Evolutionary conservation across 2,797 vertebrate species (phyloP), one percentile per base, ranked within the genome.

Genomic region (Hypotaenidia philippensis): DNA sequence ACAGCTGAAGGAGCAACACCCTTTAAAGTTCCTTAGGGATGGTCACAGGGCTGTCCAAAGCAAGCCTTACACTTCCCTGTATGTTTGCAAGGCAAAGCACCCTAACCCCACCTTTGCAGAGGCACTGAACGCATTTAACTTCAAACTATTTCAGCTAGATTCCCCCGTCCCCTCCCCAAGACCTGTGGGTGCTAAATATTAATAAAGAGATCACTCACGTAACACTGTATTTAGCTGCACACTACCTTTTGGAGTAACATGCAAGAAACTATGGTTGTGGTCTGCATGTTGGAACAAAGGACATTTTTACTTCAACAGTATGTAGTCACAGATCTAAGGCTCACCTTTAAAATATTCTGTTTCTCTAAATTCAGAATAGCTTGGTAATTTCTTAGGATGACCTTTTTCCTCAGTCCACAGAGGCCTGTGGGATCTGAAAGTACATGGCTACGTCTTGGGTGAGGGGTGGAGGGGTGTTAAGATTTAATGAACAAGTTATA

Each of bases 361-460:
- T 78, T 87, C 25, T 34, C 44, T 70, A 52, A 82, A 79, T n/a
- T 87, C n/a, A 74, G 29, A 77, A 80, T 17, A 90, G 17, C 21
- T 82, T 3, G 3, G 49, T 55, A 53, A 68, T 60, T 84, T 89
- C 64, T 68, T 31, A 53, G 22, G n/a, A 53, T 64, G n/a, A 83
- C 17, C 40, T 77, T 87, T 87, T 78, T 55, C 27, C 15, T 70
- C 53, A 83, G 68, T 57, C 49, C 49, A 49, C 2, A 75, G 41
- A 82, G 47, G 80, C 9, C 4, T 31, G 13, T 2, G 7, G 38
- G 47, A 87, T 81, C 78, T 85, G 41, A 68, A 93, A 85, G 81
- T 14, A 63, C 0, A 40, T 1, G 1, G 45, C 40, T 50, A 70
- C 1, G 0, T 14, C 12, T 19, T 19, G 8, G 18, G 40, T 41